These are phyloP conservation scores for Tachysurus fulvidraco DNA, from an alignment of 2,113 vertebrate genomes.

Conservation along the genomic window DNA sequence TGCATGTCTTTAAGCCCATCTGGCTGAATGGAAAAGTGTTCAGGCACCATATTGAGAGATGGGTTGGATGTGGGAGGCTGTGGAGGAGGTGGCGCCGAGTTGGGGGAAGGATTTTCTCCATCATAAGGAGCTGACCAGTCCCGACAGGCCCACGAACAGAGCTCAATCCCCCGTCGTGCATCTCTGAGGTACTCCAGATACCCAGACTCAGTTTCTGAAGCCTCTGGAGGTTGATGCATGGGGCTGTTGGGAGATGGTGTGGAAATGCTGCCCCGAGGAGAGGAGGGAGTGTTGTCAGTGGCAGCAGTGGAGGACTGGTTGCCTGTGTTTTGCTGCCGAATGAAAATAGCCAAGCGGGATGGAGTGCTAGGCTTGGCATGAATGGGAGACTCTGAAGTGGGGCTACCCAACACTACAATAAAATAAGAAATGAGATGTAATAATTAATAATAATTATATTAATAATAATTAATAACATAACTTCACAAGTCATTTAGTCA, in stretches of 20 bases:
- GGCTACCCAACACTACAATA: constrained; percentile 78
- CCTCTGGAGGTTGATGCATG: constrained; percentile 62
- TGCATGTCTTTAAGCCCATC: constrained; percentile 51
- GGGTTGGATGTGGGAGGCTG: constrained; percentile 65
- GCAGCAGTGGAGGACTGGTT: constrained; percentile 53
- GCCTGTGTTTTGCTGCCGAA: constrained; percentile 78
- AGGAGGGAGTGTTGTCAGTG: constrained; percentile 59
- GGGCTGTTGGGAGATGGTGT: constrained; percentile 75
- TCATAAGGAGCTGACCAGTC: constrained; percentile 94
- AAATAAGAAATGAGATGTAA: not conserved
- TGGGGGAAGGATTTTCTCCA: constrained; percentile 82
- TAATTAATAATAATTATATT: not conserved
- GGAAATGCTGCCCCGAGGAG: constrained; percentile 60
- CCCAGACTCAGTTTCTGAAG: constrained; percentile 75
- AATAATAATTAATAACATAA: not conserved
- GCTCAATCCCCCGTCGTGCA: constrained; percentile 79
- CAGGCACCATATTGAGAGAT: constrained; percentile 67
- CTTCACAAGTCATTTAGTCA: not conserved
- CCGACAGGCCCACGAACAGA: constrained; percentile 84
- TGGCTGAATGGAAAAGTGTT: constrained; percentile 71
- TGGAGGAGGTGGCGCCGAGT: constrained; percentile 58
- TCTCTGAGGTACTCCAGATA: constrained; percentile 94
- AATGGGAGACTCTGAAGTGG: constrained; percentile 77
- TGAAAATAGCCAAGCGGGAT: constrained; percentile 87
- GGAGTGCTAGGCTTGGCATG: constrained; percentile 85